A percentile compares a stretch with the other conserved stretches of the same genome.
Conservation (phyloP, 2,797 vertebrate species). For the Kryptolebias ocellatus region DNA sequence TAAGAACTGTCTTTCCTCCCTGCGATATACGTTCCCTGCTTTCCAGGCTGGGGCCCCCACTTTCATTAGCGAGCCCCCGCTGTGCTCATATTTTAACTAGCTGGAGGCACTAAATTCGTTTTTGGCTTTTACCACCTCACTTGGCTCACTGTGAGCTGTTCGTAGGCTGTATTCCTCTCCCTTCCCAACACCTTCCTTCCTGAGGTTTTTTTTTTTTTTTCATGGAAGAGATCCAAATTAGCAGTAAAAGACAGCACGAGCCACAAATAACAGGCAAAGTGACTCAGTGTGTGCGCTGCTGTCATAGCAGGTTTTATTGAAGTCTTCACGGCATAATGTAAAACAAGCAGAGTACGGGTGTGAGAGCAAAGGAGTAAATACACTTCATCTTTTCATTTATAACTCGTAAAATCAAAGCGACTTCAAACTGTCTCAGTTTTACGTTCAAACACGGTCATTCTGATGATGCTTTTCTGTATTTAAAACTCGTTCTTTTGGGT, state of each 20-base stretch:
- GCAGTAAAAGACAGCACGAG: slow-evolving; percentile 49
- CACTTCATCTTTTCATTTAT: slow-evolving; percentile 1
- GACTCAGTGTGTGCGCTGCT: slow-evolving; percentile 38
- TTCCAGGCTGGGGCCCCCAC: slow-evolving; percentile 60
- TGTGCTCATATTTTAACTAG: slow-evolving; percentile 79
- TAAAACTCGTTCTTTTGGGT: not conserved
- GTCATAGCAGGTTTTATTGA: slow-evolving; percentile 44
- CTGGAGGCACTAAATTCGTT: slow-evolving; percentile 65
- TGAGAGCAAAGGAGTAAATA: slow-evolving; percentile 35
- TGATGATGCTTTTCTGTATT: not conserved
- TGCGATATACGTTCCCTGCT: slow-evolving; percentile 74
- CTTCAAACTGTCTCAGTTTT: not conserved
- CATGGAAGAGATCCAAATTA: slow-evolving; percentile 52
- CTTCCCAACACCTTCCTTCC: slow-evolving; percentile 42
- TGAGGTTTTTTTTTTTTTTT: slow-evolving; percentile 2
- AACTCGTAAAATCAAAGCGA: slow-evolving; percentile 8
- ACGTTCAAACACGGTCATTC: not conserved
- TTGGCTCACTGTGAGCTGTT: slow-evolving; percentile 59
- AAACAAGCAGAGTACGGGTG: slow-evolving; percentile 26
- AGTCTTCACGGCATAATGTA: slow-evolving; percentile 17
- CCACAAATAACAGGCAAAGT: slow-evolving; percentile 52
- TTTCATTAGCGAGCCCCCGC: slow-evolving; percentile 77
- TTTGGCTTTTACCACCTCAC: slow-evolving; percentile 56
- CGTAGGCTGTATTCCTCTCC: slow-evolving; percentile 46
- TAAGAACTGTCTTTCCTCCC: slow-evolving; percentile 80